Percentiles rank a stretch among this genome's conserved stretches.
Conservation (phyloP, 2,888 invertebrate species). For the Hydraecia micacea region DNA sequence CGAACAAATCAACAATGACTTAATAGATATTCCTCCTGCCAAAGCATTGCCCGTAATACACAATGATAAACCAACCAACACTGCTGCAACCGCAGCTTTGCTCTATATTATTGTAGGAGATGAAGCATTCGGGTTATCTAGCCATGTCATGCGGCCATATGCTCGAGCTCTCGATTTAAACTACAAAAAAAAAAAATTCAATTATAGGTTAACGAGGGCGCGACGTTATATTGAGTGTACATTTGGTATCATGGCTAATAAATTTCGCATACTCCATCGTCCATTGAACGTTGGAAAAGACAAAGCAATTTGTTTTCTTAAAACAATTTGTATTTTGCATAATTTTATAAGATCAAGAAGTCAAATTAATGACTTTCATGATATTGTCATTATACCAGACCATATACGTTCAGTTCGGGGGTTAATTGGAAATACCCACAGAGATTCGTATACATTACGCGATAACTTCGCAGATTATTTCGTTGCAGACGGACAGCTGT, state of each 20-base stretch:
- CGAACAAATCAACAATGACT: constrained; percentile 55
- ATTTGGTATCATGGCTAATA: constrained; percentile 59
- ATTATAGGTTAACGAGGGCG: constrained; percentile 52
- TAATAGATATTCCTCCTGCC: constrained; percentile 58
- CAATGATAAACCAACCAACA: constrained; percentile 55
- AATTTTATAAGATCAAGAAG: constrained; percentile 44
- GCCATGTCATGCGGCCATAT: constrained; percentile 61
- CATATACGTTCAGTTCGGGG: constrained; percentile 51
- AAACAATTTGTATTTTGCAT: constrained; percentile 50
- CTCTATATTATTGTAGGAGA: constrained; percentile 44
- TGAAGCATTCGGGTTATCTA: constrained; percentile 56
- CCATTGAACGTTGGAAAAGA: constrained; percentile 55
- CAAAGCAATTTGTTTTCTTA: constrained; percentile 49
- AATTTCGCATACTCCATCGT: constrained; percentile 59
- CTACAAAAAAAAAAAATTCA: constrained; percentile 57
- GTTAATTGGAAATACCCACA: constrained; percentile 51
- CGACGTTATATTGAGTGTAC: constrained; percentile 60
- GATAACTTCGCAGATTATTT: constrained; percentile 61
- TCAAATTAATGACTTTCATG: constrained; percentile 37
- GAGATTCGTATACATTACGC: constrained; percentile 56
- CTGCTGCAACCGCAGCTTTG: constrained; percentile 50
- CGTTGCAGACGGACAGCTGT: constrained; percentile 54
- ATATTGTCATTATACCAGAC: constrained; percentile 57
- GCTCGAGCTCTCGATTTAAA: constrained; percentile 57
- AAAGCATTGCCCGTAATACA: constrained; percentile 50